Conservation (phyloP, 2,113 vertebrate species). For the Muntiacus reevesi region DNA sequence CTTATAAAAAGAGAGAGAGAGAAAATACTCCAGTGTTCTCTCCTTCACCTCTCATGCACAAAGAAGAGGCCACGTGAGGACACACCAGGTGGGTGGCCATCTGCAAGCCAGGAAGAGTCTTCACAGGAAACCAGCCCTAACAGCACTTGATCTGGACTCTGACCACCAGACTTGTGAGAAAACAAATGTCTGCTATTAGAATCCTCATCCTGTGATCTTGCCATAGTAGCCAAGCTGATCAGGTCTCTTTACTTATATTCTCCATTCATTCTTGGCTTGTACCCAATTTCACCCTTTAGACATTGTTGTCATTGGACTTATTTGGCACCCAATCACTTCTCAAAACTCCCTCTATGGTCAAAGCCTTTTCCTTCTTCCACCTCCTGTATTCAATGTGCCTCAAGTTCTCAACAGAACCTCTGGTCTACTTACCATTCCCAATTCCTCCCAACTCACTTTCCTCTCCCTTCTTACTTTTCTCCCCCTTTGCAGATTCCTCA, state of each 20-base stretch:
- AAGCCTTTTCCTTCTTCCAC: not conserved
- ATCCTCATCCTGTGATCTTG: fast-evolving
- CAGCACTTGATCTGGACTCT: not conserved
- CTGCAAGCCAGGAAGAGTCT: not conserved
- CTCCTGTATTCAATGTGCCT: not conserved
- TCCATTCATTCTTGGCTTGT: fast-evolving
- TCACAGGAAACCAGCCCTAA: not conserved
- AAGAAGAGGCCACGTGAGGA: fast-evolving
- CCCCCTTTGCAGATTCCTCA: not conserved
- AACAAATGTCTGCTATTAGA: not conserved
- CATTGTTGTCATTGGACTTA: not conserved
- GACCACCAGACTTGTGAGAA: not conserved
- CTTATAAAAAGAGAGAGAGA: not conserved
- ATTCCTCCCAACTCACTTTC: fast-evolving
- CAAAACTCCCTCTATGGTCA: not conserved
- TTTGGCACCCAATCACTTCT: not conserved
- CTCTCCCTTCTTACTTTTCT: too few relatives aligned
- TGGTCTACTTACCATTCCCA: fast-evolving
- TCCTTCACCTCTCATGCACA: fast-evolving
- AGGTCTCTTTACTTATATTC: too few relatives aligned
- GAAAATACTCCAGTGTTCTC: too few relatives aligned
- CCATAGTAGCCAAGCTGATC: not conserved
- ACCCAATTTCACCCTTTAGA: fast-evolving
- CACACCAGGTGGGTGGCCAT: not conserved
- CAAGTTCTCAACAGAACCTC: not conserved